A percentile compares a stretch with the other conserved stretches of the same genome.
phyloP scores from a whole-genome alignment of 2,888 invertebrate species.

The Bimastos eiseni region DNA sequence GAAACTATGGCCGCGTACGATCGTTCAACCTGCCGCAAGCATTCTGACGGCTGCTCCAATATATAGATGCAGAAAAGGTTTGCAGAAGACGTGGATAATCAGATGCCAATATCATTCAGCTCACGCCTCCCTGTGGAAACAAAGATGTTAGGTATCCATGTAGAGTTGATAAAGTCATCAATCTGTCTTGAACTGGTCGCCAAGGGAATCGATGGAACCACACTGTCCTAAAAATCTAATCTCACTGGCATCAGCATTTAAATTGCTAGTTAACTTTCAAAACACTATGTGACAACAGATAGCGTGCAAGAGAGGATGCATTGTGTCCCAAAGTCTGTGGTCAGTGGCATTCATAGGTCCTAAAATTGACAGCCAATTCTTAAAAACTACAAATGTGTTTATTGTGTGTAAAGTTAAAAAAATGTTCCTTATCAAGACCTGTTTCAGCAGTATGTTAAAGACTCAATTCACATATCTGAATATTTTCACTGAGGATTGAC shows the following conservation, averaged over 20 bases:
- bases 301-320: not conserved
- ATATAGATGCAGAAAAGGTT: not conserved
- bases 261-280: not conserved
- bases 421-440: too few species aligned
- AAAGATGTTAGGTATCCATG: not conserved
- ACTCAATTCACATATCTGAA: too few species aligned
- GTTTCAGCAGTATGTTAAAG: too few species aligned
- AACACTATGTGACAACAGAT: not conserved
- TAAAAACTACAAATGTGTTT: too few species aligned
- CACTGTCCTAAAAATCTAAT: not conserved
- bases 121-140: not conserved
- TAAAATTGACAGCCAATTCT: not conserved
- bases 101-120: not conserved
- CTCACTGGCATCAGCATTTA: not conserved
- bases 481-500: too few species aligned
- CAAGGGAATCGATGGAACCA: not conserved
- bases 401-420: too few species aligned
- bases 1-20: not conserved
- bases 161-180: conserved; percentile 3
- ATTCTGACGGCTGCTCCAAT: not conserved
- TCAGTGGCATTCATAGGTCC: not conserved
- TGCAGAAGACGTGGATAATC: not conserved
- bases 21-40: not conserved
- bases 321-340: not conserved
- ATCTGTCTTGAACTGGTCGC: conserved; percentile 1